These are phyloP conservation scores for Botia kubotai DNA, from an alignment of 2,797 vertebrate genomes.

Conservation along the genomic window DNA sequence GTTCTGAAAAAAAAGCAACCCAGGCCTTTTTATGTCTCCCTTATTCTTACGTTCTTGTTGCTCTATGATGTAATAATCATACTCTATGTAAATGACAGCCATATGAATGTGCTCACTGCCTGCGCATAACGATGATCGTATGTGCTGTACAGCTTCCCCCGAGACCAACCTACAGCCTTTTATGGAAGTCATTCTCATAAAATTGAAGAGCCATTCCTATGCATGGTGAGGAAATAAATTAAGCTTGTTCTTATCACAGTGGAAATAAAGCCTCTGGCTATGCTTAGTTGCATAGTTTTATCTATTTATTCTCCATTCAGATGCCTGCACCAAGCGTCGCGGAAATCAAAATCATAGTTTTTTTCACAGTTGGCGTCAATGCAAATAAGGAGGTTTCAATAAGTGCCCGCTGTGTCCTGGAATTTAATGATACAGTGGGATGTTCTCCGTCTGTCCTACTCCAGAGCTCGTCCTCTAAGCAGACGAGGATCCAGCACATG, in stretches of 20 bases:
- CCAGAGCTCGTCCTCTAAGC: constrained; percentile 37
- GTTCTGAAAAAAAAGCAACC: constrained; percentile 10
- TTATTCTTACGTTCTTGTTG: constrained; percentile 41
- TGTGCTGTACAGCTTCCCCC: constrained; percentile 55
- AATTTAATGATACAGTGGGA: constrained; percentile 60
- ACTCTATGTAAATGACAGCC: constrained; percentile 75
- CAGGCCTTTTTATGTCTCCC: constrained; percentile 49
- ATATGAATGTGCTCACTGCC: constrained; percentile 58
- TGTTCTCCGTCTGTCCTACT: constrained; percentile 43
- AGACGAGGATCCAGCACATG: constrained; percentile 45
- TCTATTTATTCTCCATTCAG: constrained; percentile 35
- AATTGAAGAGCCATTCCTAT: constrained; percentile 67
- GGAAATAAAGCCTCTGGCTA: constrained; percentile 54
- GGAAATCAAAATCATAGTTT: constrained; percentile 66
- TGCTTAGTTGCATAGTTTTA: constrained; percentile 36
- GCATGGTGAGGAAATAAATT: constrained; percentile 69
- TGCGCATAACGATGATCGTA: constrained; percentile 58
- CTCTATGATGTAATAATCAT: constrained; percentile 45
- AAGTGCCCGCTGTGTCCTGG: constrained; percentile 60
- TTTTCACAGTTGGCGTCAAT: constrained; percentile 60
- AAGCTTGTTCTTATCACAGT: constrained; percentile 61
- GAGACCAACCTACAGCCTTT: constrained; percentile 58
- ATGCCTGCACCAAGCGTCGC: constrained; percentile 54
- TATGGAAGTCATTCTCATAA: constrained; percentile 60
- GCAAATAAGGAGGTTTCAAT: constrained; percentile 74